phyloP scores from a whole-genome alignment of 2,888 invertebrate genomes.

The Torymus aiolomorphi region DNA sequence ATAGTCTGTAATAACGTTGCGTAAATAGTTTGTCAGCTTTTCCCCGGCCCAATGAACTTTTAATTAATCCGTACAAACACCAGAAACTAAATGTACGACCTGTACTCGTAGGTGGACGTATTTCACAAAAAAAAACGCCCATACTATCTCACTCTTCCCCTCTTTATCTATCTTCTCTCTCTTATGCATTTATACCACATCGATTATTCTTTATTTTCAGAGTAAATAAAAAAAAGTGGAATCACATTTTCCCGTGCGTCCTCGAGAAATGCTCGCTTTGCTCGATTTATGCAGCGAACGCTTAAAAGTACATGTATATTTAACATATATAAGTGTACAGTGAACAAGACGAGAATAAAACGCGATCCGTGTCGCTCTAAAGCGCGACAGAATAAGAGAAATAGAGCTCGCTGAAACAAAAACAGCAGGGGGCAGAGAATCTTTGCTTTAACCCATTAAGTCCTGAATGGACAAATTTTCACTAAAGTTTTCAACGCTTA shows the following conservation, averaged over 20 bases:
- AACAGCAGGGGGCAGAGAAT: constrained; percentile 1
- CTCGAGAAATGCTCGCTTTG: too few relatives aligned
- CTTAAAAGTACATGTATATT: background rate
- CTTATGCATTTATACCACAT: constrained; percentile 3
- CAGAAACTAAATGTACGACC: too few relatives aligned
- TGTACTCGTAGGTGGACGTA: too few relatives aligned
- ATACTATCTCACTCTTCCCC: background rate
- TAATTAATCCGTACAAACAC: too few relatives aligned
- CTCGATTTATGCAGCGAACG: background rate
- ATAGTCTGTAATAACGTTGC: too few relatives aligned
- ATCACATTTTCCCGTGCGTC: background rate
- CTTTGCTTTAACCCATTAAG: too few relatives aligned
- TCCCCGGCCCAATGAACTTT: too few relatives aligned
- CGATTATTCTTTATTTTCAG: constrained; percentile 41
- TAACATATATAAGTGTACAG: constrained; percentile 10
- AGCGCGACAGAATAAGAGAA: background rate
- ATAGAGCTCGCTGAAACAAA: background rate
- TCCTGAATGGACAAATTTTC: too few relatives aligned
- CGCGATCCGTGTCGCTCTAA: constrained; percentile 17
- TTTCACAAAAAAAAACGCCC: too few relatives aligned
- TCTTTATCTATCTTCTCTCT: background rate
- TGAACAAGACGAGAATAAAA: constrained; percentile 38
- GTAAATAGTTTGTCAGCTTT: too few relatives aligned
- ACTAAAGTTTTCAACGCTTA: too few relatives aligned
- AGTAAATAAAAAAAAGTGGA: constrained; percentile 21